A percentile compares a stretch with the other conserved stretches of the same genome.
phyloP scores from a whole-genome alignment of 2,113 vertebrate genomes.

The Psittacara wagleri region DNA sequence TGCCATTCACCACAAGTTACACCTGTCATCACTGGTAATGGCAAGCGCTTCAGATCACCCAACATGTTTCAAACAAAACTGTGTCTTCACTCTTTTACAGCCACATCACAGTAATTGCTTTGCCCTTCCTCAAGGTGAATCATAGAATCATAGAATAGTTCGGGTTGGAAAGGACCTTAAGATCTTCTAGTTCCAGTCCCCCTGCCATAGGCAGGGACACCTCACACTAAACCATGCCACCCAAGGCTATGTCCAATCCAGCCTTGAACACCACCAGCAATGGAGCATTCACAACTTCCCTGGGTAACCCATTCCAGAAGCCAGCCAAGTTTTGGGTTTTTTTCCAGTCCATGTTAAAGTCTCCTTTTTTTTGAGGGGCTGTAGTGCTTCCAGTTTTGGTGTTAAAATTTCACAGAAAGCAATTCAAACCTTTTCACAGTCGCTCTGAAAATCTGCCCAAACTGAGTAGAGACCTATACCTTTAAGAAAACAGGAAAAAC shows the following conservation, averaged over 20 bases:
- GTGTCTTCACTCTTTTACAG: not conserved
- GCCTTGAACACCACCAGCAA: no score
- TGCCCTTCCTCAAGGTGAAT: not conserved
- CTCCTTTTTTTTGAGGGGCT: not conserved
- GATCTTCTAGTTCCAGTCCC: no score
- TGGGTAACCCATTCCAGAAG: not conserved
- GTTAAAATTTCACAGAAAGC: not conserved
- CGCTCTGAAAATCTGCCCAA: not conserved
- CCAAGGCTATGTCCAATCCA: no score
- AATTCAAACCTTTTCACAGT: not conserved
- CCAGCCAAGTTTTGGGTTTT: not conserved
- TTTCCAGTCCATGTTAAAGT: not conserved
- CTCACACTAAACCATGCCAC: no score
- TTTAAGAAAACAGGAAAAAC: not conserved
- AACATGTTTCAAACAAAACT: not conserved
- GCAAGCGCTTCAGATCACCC: not conserved
- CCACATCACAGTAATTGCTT: not conserved
- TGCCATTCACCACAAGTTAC: not conserved
- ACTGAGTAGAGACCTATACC: not conserved
- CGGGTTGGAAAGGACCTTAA: no score
- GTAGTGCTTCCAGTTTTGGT: not conserved
- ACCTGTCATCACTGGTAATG: accelerated
- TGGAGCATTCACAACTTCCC: no score
- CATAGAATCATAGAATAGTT: no score
- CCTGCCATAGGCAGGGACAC: no score